Evolutionary conservation across 2,888 invertebrate genomes (phyloP).

Genomic region (Anoplius nigerrimus): DNA sequence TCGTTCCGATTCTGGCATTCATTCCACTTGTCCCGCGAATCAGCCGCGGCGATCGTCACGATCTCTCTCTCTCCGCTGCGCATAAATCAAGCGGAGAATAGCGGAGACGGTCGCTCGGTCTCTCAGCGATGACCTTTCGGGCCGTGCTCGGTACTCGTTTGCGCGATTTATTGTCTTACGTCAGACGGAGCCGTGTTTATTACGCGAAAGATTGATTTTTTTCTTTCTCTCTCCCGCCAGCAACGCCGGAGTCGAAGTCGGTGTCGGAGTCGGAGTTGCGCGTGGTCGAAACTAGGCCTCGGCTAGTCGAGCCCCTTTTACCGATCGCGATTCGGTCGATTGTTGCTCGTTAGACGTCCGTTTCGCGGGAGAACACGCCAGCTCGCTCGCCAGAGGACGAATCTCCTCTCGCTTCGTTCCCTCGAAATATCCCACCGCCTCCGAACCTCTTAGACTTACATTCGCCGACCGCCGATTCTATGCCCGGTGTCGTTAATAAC

Average conservation of each 20-base stretch:
- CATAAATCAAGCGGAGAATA: conserved; percentile 49
- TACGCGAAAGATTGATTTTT: conserved; percentile 28
- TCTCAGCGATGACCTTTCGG: conserved; percentile 51
- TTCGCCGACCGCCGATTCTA: too few relatives aligned
- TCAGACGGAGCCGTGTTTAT: conserved; percentile 42
- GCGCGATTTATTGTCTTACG: conserved; percentile 57
- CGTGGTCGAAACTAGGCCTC: conserved; percentile 13
- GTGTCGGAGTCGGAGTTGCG: too few relatives aligned
- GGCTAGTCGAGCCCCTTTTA: conserved; percentile 24
- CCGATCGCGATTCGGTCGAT: conserved; percentile 9
- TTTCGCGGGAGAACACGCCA: too few relatives aligned
- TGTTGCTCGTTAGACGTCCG: too few relatives aligned
- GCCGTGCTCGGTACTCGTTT: conserved; percentile 44
- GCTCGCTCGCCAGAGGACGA: too few relatives aligned
- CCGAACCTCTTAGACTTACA: too few relatives aligned
- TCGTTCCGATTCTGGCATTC: conserved; percentile 46
- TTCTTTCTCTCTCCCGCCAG: conserved; percentile 17
- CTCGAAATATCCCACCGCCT: too few relatives aligned
- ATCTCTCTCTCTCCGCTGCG: conserved; percentile 35
- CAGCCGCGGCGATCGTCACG: conserved; percentile 50
- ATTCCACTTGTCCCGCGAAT: conserved; percentile 54
- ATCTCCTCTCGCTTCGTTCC: too few relatives aligned
- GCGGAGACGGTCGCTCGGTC: conserved; percentile 43
- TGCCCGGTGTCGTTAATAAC: too few relatives aligned
- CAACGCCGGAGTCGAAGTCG: too few relatives aligned